Percentiles rank a stretch among this genome's conserved stretches.
These are phyloP conservation scores for Dolomedes plantarius DNA, from an alignment of 2,888 invertebrate species.

Conservation along the genomic window DNA sequence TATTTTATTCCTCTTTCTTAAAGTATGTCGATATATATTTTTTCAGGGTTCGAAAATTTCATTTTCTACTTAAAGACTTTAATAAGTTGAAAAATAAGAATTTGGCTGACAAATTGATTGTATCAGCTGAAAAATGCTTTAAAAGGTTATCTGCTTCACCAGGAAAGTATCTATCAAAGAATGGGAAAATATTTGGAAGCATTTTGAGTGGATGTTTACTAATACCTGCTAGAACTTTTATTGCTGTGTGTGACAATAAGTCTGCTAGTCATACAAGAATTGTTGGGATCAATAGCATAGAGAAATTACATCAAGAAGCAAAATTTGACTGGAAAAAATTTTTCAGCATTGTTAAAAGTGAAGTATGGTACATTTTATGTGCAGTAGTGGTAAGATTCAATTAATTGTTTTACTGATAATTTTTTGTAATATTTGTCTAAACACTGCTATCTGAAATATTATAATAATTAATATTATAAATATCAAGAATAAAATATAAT, in stretches of 20 bases:
- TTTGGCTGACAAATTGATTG: neutral
- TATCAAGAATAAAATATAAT: neutral
- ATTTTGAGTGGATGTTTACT: slow-evolving; percentile 35
- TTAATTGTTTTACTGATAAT: too few relatives aligned
- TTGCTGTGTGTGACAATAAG: slow-evolving; percentile 42
- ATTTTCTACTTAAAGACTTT: neutral
- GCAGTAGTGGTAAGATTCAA: slow-evolving; percentile 84
- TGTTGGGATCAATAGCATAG: slow-evolving; percentile 60
- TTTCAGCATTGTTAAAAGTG: slow-evolving; percentile 84
- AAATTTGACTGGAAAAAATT: slow-evolving; percentile 87
- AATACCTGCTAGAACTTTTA: slow-evolving; percentile 11
- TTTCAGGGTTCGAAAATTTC: neutral
- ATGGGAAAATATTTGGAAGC: slow-evolving; percentile 45
- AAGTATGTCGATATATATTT: neutral
- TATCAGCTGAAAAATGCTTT: neutral
- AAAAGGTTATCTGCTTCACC: neutral
- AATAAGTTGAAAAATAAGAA: neutral
- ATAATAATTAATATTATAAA: neutral
- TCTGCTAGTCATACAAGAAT: slow-evolving; percentile 45
- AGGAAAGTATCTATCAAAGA: neutral
- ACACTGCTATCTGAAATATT: neutral
- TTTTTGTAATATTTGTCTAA: neutral
- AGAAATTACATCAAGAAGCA: slow-evolving; percentile 65
- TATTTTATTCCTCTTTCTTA: neutral
- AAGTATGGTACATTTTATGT: slow-evolving; percentile 85